These are phyloP conservation scores for Oryzias celebensis DNA, from an alignment of 2,113 vertebrate genomes.

Conservation along the genomic window DNA sequence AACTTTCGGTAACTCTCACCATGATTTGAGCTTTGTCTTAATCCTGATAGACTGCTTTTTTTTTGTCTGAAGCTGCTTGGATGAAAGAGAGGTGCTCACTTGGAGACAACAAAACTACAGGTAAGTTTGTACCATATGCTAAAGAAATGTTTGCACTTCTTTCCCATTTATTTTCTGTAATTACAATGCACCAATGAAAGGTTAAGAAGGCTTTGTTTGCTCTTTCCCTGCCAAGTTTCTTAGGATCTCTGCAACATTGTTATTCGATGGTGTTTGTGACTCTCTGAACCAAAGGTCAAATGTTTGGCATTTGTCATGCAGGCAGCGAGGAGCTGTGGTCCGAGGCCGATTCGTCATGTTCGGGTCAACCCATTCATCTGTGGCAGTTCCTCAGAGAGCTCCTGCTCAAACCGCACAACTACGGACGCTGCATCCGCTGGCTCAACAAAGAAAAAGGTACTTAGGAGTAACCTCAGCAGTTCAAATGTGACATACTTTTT, in stretches of 20 bases:
- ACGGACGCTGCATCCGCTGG: constrained; percentile 96
- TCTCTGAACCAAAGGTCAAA: not conserved
- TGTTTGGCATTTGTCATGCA: constrained; percentile 32
- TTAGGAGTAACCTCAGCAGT: not conserved
- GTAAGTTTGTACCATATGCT: constrained; percentile 37
- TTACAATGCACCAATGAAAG: not conserved
- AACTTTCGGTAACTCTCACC: not conserved
- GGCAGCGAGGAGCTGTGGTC: constrained; percentile 82
- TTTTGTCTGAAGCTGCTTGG: constrained; percentile 85
- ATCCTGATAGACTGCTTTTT: constrained; percentile 5
- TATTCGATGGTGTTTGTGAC: not conserved
- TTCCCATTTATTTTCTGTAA: not conserved
- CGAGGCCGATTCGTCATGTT: constrained; percentile 91
- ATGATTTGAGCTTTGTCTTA: not conserved
- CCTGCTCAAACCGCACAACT: constrained; percentile 92
- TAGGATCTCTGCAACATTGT: not conserved
- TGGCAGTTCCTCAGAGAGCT: constrained; percentile 98
- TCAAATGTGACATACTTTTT: not conserved
- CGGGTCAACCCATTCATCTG: constrained; percentile 94
- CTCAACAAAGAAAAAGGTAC: constrained; percentile 97
- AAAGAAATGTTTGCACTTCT: constrained; percentile 2
- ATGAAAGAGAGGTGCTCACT: constrained; percentile 89
- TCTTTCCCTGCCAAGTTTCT: not conserved
- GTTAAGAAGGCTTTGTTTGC: not conserved
- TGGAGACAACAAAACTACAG: constrained; percentile 65